Base-by-base conservation (phyloP, 2,113 vertebrate genomes). In the Setophaga petechia region DNA sequence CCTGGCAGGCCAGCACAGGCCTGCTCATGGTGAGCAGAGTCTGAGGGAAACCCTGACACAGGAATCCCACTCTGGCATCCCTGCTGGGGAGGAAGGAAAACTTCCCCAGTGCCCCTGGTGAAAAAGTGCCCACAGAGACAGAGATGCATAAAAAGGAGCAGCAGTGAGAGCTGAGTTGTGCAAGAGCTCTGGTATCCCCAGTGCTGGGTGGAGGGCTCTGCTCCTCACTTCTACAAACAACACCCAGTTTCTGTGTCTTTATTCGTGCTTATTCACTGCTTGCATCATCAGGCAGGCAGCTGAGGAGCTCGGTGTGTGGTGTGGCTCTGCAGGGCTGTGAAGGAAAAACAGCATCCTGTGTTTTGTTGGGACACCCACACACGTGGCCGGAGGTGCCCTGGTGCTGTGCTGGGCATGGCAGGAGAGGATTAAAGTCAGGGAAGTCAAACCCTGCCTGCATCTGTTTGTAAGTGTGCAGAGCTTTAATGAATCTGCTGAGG, bases 21-120 rank as follows among this genome's bases (percentile, higher is more conserved):
- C 9, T 25, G 81, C 51, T 76, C 7, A 0, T 10, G 10, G 7
- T 3, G 33, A 13, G 74, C 39, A 30, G 55, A 15, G 67, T 20
- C 19, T 16, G 35, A 51, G 15, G 4, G 33, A 25, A 17, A 25
- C 14, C 65, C 80, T 19, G n/a, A 12, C 1, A 0, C 47, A 44
- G 67, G 47, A 84, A 14, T n/a, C 30, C 51, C 30, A 10, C 54
- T 41, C 63, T 24, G 55, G 14, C 28, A 37, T 3, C 47, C 4
- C 2, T 66, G 4, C 98, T 98, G 97, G 96, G 98, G 66, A 98
- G 94, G 93, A 98, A 98, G 11, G 98, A 98, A 46, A 92, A 82
- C 89, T 98, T 98, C 65, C 96, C 61, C 1, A 75, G 87, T 18
- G 93, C 67, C 13, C 87, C 88, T 4, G 98, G 97, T n/a, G 96